These are phyloP conservation scores for Myocastor coypus DNA, from an alignment of 2,113 vertebrate genomes.

Conservation along the genomic window DNA sequence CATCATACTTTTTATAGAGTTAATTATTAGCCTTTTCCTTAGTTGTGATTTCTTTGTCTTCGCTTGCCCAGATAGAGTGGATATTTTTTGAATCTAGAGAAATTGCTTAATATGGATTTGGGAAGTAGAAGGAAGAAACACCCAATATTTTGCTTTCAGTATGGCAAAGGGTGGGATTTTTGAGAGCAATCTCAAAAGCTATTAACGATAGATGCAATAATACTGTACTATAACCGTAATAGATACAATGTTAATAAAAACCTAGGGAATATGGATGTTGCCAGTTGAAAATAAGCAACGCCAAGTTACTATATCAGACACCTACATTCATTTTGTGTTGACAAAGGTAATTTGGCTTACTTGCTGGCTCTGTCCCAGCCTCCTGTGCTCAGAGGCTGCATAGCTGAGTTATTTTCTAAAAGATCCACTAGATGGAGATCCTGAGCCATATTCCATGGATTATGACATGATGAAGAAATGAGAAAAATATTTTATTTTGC, in stretches of 20 bases:
- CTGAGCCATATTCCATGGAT: slow-evolving; percentile 59
- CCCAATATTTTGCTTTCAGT: not conserved
- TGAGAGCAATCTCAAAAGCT: not conserved
- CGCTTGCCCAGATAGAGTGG: no score
- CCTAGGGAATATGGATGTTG: not conserved
- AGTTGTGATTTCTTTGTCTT: not conserved
- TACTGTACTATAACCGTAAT: no score
- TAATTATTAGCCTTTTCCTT: not conserved
- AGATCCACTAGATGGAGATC: slow-evolving; percentile 85
- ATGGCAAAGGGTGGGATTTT: not conserved
- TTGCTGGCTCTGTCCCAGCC: not conserved
- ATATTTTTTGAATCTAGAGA: not conserved
- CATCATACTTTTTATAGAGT: not conserved
- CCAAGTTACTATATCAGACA: not conserved
- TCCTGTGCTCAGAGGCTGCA: not conserved
- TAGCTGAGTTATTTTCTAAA: not conserved
- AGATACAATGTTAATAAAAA: not conserved
- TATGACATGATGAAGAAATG: not conserved
- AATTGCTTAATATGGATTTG: not conserved
- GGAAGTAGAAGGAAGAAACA: not conserved
- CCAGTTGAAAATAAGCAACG: slow-evolving; percentile 19
- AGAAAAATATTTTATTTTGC: slow-evolving; percentile 58
- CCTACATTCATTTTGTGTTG: not conserved
- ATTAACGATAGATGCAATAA: no score
- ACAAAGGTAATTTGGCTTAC: not conserved